Evolutionary conservation across 2,888 invertebrate genomes (phyloP), one percentile per base, ranked within the genome.

Genomic region (Clitarchus hookeri): DNA sequence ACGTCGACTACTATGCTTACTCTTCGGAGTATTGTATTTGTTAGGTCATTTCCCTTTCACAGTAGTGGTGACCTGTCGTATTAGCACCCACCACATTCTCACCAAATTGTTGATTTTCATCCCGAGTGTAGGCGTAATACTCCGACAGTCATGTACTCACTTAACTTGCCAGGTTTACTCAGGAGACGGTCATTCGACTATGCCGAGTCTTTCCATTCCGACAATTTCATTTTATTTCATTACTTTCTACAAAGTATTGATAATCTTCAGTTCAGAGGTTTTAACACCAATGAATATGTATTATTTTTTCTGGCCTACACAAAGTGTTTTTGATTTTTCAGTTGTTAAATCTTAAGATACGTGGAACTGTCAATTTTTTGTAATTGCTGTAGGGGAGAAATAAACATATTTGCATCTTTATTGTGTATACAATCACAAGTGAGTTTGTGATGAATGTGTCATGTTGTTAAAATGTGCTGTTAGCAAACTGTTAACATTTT

Each of bases 221-320:
- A n/a, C 13, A 6, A 23, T 65, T 65, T 65, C 65, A n/a, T 23
- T n/a, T 6, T 6, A 65, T 65, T 16, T 8, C 8, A 65, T 65
- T 65, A 65, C n/a, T 65, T 65, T 65, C 65, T 11, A 23, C 23
- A 12, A 65, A 65, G 19, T 16, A 65, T 65, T 19, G 2, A 19
- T 65, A 65, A 65, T 65, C 65, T 65, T 65, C n/a, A 65, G 65
- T 65, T 65, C 65, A 65, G 16, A 65, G 65, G 65, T 23, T 53
- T 53, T 8, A 65, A 65, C 65, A 65, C 65, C 65, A 65, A 65
- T 65, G 8, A 65, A 23, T 65, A n/a, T 65, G 65, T 65, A n/a
- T 65, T 65, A 65, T 65, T 65, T 65, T 53, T 65, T 65, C 65
- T 65, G 65, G 65, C 65, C 65, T 65, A 65, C 65, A n/a, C 65